These are phyloP conservation scores for Gadopsis bispinosus DNA, from an alignment of 2,797 vertebrate genomes.

Conservation along the genomic window DNA sequence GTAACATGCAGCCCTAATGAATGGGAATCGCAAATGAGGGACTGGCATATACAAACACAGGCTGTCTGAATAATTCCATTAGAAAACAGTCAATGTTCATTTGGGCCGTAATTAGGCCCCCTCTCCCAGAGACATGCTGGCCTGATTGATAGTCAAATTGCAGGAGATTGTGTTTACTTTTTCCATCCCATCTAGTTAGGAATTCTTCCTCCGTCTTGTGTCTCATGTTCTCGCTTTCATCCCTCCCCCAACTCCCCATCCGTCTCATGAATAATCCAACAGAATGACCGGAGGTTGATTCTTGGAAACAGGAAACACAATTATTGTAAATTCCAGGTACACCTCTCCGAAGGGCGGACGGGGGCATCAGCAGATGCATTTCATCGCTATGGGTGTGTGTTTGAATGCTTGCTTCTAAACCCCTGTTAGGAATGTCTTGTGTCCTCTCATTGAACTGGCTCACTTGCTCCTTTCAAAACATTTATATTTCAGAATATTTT, in stretches of 20 bases:
- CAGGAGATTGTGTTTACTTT: conserved; percentile 76
- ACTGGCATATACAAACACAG: conserved; percentile 73
- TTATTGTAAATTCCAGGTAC: conserved; percentile 70
- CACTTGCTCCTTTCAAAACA: neutral
- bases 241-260: conserved; percentile 33
- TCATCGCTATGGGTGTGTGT: conserved; percentile 10
- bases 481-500: conserved; percentile 6
- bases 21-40: conserved; percentile 72
- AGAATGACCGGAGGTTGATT: conserved; percentile 71
- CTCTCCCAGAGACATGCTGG: conserved; percentile 69
- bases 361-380: conserved; percentile 17
- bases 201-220: conserved; percentile 65
- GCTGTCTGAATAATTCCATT: conserved; percentile 81
- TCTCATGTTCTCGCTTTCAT: conserved; percentile 67
- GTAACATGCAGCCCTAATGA: conserved; percentile 70
- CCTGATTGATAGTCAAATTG: conserved; percentile 81
- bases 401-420: conserved; percentile 5
- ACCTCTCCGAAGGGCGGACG: conserved; percentile 42
- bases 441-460: neutral
- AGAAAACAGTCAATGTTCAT: conserved; percentile 83
- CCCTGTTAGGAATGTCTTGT: neutral
- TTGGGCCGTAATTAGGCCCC: conserved; percentile 78
- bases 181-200: conserved; percentile 70
- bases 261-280: conserved; percentile 80
- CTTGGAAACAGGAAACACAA: conserved; percentile 73